Evolutionary conservation across 2,888 invertebrate species (phyloP).

Genomic region (Dynastes grantii): DNA sequence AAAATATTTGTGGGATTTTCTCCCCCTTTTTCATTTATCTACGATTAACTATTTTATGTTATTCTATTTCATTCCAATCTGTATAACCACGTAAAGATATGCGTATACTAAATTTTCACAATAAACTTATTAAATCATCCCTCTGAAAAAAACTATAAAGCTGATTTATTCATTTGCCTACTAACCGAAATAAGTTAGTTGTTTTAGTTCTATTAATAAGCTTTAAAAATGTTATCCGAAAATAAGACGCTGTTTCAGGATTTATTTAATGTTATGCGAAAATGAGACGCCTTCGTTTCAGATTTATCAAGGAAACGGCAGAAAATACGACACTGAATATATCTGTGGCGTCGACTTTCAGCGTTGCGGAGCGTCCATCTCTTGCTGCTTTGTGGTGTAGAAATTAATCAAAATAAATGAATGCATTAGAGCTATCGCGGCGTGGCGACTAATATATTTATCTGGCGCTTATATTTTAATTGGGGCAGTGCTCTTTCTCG

Average conservation of each 20-base stretch:
- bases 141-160: background rate
- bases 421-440: slow-evolving; percentile 10
- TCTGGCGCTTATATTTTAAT: slow-evolving; percentile 12
- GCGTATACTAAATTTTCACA: no score
- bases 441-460: slow-evolving; percentile 2
- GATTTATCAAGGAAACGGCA: slow-evolving; percentile 12
- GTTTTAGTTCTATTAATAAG: background rate
- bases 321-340: slow-evolving; percentile 10
- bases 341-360: slow-evolving; percentile 4
- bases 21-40: no score
- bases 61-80: no score
- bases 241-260: no score
- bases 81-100: no score
- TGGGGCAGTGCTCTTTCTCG: background rate
- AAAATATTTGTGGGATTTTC: no score
- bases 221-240: slow-evolving; percentile 4
- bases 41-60: no score
- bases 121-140: no score
- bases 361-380: background rate
- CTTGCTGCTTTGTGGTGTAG: background rate
- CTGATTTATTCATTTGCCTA: background rate
- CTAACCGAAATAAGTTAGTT: background rate
- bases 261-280: background rate
- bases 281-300: background rate
- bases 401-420: slow-evolving; percentile 20